These are phyloP conservation scores for Melanotus villosus DNA, from an alignment of 2,888 invertebrate genomes.

Conservation along the genomic window DNA sequence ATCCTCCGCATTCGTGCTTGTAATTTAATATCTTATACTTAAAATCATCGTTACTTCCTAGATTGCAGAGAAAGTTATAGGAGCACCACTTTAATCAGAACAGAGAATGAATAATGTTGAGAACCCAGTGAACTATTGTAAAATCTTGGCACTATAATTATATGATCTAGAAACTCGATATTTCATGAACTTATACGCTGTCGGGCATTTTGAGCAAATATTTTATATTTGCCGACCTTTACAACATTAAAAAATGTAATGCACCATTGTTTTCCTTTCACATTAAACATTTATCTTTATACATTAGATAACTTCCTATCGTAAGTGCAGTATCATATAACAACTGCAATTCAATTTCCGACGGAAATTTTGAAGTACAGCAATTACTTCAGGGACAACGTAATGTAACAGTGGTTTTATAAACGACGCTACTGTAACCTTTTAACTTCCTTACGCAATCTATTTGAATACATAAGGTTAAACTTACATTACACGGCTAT, in stretches of 20 bases:
- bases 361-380: too few relatives aligned
- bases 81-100: neutral
- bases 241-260: neutral
- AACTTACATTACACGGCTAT: too few relatives aligned
- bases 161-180: conserved; percentile 21
- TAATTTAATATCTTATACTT: too few relatives aligned
- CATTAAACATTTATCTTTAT: neutral
- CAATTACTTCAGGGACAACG: too few relatives aligned
- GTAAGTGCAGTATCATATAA: too few relatives aligned
- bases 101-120: conserved; percentile 16
- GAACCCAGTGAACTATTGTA: conserved; percentile 17
- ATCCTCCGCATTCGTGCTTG: too few relatives aligned
- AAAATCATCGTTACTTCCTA: neutral
- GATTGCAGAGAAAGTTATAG: neutral
- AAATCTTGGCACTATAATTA: neutral
- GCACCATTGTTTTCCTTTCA: neutral
- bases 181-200: neutral
- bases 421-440: too few relatives aligned
- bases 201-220: neutral
- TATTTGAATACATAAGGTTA: too few relatives aligned
- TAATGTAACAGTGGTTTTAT: too few relatives aligned
- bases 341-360: too few relatives aligned
- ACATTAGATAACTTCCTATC: neutral
- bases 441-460: too few relatives aligned
- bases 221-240: neutral